phyloP scores from a whole-genome alignment of 2,888 invertebrate genomes.

The Dryomyza anilis region DNA sequence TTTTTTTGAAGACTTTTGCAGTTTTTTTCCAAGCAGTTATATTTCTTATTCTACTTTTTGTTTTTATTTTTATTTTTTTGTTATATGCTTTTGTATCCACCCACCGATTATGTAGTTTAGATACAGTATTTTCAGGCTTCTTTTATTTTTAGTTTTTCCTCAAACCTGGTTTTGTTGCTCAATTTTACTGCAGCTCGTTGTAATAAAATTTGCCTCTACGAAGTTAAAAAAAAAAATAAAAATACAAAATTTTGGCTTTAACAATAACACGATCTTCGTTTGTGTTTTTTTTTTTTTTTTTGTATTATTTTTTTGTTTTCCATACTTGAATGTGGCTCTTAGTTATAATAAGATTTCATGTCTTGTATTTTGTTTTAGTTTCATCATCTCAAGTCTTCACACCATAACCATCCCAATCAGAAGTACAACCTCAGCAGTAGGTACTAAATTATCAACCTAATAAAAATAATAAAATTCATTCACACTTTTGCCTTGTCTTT shows the following conservation, averaged over 20 bases:
- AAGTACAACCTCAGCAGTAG: too few relatives aligned
- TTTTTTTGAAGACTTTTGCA: neutral
- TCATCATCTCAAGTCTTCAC: too few relatives aligned
- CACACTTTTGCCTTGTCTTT: too few relatives aligned
- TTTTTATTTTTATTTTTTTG: slow-evolving; percentile 34
- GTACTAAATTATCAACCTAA: too few relatives aligned
- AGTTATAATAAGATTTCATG: too few relatives aligned
- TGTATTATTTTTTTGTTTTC: too few relatives aligned
- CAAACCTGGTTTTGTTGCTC: neutral
- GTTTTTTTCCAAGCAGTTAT: neutral
- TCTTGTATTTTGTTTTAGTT: too few relatives aligned
- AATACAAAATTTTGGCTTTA: neutral
- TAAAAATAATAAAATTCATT: too few relatives aligned
- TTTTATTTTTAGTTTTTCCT: neutral
- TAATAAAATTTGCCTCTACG: slow-evolving; percentile 15
- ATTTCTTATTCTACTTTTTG: slow-evolving; percentile 28
- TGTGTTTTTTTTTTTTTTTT: neutral
- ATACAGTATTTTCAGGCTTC: slow-evolving; percentile 32
- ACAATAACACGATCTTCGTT: slow-evolving; percentile 26
- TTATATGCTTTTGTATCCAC: slow-evolving; percentile 39
- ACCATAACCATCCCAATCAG: too few relatives aligned
- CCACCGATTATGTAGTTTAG: slow-evolving; percentile 43
- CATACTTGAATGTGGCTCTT: too few relatives aligned
- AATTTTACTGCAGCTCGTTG: too few relatives aligned
- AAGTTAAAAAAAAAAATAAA: neutral